Evolutionary conservation across 1,140 invertebrate genomes (phyloP).

Genomic region (Trinorchestia longiramus): DNA sequence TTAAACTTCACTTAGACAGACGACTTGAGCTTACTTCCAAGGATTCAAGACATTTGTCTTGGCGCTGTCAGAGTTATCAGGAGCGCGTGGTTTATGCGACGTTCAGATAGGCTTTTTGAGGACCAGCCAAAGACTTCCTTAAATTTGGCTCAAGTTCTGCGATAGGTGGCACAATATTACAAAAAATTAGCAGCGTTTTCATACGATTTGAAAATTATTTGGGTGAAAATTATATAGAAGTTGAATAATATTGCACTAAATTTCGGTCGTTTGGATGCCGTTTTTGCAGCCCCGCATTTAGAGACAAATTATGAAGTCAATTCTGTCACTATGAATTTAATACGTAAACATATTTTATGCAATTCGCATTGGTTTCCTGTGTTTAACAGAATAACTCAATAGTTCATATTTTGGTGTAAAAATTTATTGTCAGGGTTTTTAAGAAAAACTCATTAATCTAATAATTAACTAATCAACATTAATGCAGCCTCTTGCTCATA

Average conservation of each 20-base stretch:
- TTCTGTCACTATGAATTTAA: background rate
- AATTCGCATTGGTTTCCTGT: no score
- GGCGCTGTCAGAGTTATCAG: background rate
- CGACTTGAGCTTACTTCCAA: background rate
- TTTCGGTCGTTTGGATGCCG: no score
- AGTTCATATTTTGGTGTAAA: no score
- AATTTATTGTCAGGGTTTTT: no score
- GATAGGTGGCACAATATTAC: background rate
- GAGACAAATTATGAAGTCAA: background rate
- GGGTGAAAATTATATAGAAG: background rate
- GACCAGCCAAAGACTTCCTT: background rate
- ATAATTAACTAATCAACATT: no score
- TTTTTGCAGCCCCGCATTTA: no score
- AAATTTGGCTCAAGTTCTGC: background rate
- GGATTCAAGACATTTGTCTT: constrained; percentile 35
- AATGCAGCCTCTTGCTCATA: no score
- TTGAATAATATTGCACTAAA: background rate
- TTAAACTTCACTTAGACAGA: background rate
- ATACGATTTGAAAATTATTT: background rate
- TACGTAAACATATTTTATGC: no score
- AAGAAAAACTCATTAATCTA: no score
- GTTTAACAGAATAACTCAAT: no score
- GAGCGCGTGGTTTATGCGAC: background rate
- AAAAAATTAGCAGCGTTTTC: background rate
- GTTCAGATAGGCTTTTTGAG: background rate